These are phyloP conservation scores for Belgica antarctica DNA, from an alignment of 2,888 invertebrate genomes.

Conservation along the genomic window DNA sequence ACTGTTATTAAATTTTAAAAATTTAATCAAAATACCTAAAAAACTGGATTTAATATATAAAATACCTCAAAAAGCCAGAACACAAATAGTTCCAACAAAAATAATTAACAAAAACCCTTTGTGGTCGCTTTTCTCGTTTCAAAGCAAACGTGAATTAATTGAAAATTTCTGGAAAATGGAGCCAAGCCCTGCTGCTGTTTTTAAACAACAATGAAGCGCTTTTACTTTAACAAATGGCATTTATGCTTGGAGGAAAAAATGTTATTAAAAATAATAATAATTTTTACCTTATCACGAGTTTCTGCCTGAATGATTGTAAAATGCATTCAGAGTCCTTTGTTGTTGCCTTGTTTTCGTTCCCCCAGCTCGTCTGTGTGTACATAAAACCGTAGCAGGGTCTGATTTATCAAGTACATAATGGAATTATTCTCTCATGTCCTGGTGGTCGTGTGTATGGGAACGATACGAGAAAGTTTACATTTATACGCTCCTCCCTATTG, in stretches of 20 bases:
- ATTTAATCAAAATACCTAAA: no score
- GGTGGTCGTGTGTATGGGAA: background rate
- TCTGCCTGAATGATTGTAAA: slow-evolving; percentile 48
- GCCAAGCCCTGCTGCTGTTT: background rate
- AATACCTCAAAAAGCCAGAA: no score
- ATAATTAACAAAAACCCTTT: no score
- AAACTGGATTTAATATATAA: no score
- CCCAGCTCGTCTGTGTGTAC: slow-evolving; percentile 7
- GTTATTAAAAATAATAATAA: slow-evolving; percentile 44
- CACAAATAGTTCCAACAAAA: no score
- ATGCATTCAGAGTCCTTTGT: slow-evolving; percentile 42
- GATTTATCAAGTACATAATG: slow-evolving; percentile 41
- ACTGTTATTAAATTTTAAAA: no score
- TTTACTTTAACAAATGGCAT: background rate
- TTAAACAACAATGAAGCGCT: background rate
- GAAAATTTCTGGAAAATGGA: background rate
- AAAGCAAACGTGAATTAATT: no score
- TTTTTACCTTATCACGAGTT: slow-evolving; percentile 48
- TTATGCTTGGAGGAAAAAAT: slow-evolving; percentile 17
- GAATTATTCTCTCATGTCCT: slow-evolving; percentile 37
- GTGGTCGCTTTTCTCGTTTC: no score
- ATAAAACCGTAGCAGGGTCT: slow-evolving; percentile 19
- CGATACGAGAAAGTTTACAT: slow-evolving; percentile 36
- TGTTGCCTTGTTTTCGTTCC: slow-evolving; percentile 33
- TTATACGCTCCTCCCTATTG: slow-evolving; percentile 40